phyloP scores from a whole-genome alignment of 2,888 invertebrate genomes.

The Stratiomys singularior region DNA sequence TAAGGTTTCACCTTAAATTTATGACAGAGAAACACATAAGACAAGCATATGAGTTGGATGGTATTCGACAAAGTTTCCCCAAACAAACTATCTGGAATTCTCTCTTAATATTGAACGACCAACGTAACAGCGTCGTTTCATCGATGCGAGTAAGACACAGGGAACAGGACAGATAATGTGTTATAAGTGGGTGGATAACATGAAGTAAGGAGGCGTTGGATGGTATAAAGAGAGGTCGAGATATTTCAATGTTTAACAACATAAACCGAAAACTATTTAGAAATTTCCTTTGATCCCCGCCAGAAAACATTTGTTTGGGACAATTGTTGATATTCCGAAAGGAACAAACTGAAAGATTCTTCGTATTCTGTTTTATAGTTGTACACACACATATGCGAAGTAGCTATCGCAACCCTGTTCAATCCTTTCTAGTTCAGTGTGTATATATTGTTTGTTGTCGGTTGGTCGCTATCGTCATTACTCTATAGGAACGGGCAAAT shows the following conservation, averaged over 20 bases:
- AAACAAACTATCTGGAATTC: constrained; percentile 30
- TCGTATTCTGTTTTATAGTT: not conserved
- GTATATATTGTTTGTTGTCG: not conserved
- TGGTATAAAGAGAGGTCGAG: constrained; percentile 46
- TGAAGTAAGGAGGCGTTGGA: not conserved
- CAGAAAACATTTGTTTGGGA: constrained; percentile 53
- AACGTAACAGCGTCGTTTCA: constrained; percentile 37
- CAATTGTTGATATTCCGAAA: constrained; percentile 53
- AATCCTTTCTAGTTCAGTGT: not conserved
- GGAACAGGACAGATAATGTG: constrained; percentile 5
- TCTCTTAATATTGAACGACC: constrained; percentile 36
- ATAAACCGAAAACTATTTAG: constrained; percentile 53
- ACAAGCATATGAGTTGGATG: not conserved
- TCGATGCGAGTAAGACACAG: not conserved
- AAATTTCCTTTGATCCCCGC: constrained; percentile 53
- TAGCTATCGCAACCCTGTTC: not conserved
- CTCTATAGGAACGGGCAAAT: not conserved
- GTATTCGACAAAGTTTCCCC: constrained; percentile 28
- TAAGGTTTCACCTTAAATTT: constrained; percentile 32
- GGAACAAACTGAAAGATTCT: constrained; percentile 48
- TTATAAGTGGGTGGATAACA: constrained; percentile 26
- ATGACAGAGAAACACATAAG: not conserved
- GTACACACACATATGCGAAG: not conserved
- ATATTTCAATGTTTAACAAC: constrained; percentile 53
- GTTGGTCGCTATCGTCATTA: not conserved